These are phyloP conservation scores for Lanistes nyassanus DNA, from an alignment of 1,140 invertebrate species.

Conservation along the genomic window DNA sequence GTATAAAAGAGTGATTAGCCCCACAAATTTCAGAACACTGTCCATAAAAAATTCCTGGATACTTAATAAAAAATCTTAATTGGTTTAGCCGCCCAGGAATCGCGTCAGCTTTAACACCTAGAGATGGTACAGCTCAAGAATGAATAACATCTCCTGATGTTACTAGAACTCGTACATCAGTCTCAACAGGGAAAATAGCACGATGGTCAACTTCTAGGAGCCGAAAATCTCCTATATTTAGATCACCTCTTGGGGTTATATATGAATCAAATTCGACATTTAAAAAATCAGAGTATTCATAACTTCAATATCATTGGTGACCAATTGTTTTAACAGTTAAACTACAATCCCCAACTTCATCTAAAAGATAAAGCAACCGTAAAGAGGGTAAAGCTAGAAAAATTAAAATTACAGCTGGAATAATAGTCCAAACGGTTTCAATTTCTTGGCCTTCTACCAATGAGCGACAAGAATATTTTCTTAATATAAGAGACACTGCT, in stretches of 20 bases:
- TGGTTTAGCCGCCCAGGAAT: slow-evolving; percentile 77
- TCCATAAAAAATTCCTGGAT: slow-evolving; percentile 74
- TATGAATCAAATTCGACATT: slow-evolving; percentile 75
- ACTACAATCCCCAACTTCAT: slow-evolving; percentile 71
- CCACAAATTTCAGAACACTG: slow-evolving; percentile 86
- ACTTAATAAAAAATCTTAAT: slow-evolving; percentile 70
- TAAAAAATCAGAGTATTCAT: slow-evolving; percentile 75
- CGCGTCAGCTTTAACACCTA: slow-evolving; percentile 76
- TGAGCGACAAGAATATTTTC: slow-evolving; percentile 63
- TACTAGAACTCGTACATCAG: slow-evolving; percentile 72
- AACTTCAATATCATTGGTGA: slow-evolving; percentile 78
- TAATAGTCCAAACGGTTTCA: slow-evolving; percentile 75
- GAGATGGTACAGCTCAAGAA: slow-evolving; percentile 74
- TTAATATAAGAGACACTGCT: slow-evolving; percentile 67
- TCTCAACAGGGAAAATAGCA: slow-evolving; percentile 69
- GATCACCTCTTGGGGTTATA: slow-evolving; percentile 69
- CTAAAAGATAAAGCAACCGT: slow-evolving; percentile 73
- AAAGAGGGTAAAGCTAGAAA: slow-evolving; percentile 74
- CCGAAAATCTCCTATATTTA: slow-evolving; percentile 68
- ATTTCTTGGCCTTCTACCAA: slow-evolving; percentile 70
- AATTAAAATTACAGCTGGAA: slow-evolving; percentile 73
- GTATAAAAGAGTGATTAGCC: slow-evolving; percentile 81
- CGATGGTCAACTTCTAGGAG: slow-evolving; percentile 76
- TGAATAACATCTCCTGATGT: slow-evolving; percentile 77
- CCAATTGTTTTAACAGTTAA: slow-evolving; percentile 74